Percentiles rank a stretch among this genome's conserved stretches.
Evolutionary conservation across 2,888 invertebrate species (phyloP).

Genomic region (Cyaniris semiargus): DNA sequence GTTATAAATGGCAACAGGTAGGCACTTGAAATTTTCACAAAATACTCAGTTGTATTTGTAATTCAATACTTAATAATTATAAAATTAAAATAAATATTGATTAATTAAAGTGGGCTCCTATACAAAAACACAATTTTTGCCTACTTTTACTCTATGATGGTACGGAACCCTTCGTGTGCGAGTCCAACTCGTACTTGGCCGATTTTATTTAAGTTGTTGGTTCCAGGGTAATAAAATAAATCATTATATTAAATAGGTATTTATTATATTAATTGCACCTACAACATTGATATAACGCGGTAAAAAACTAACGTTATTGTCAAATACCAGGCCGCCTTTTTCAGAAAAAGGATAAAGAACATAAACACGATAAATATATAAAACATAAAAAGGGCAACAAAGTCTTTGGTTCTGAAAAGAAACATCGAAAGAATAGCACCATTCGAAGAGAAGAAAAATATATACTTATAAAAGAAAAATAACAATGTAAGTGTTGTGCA

Average conservation of each 20-base stretch:
- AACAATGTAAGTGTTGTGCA: conserved; percentile 33
- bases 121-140: too few species aligned
- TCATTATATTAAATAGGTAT: conserved; percentile 75
- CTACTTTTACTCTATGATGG: too few species aligned
- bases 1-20: too few species aligned
- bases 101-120: too few species aligned
- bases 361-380: conserved; percentile 46
- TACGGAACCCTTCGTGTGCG: too few species aligned
- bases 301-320: conserved; percentile 60
- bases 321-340: conserved; percentile 60
- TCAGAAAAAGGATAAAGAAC: conserved; percentile 50
- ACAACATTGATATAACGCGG: conserved; percentile 62
- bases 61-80: too few species aligned
- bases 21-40: too few species aligned
- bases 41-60: too few species aligned
- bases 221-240: conserved; percentile 49
- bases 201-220: not conserved
- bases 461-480: too few species aligned
- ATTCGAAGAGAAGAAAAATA: conserved; percentile 48
- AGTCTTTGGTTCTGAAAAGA: conserved; percentile 74
- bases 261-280: conserved; percentile 64
- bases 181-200: too few species aligned
- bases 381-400: conserved; percentile 46
- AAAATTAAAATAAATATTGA: too few species aligned
- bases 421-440: conserved; percentile 71